These are phyloP conservation scores for Bungarus multicinctus DNA, from an alignment of 2,113 vertebrate species.

Conservation along the genomic window DNA sequence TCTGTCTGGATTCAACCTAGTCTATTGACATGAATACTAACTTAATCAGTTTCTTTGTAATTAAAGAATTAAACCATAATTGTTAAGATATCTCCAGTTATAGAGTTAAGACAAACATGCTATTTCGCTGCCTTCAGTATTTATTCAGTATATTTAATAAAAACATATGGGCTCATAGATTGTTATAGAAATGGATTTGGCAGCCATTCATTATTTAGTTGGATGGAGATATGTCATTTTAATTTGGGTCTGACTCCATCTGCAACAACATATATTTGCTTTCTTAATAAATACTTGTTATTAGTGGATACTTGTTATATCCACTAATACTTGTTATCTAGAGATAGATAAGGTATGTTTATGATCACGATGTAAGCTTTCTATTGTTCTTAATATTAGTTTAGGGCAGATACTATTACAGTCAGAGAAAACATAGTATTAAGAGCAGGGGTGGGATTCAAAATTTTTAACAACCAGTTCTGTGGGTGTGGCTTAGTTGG, in stretches of 20 bases:
- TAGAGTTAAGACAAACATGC: conserved; percentile 15
- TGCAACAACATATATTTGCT: conserved; percentile 58
- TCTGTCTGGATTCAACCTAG: background rate
- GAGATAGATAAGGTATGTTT: conserved; percentile 46
- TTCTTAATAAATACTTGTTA: conserved; percentile 47
- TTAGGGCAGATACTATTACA: background rate
- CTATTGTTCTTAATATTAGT: background rate
- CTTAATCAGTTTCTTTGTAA: conserved; percentile 9
- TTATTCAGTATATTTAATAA: conserved; percentile 59
- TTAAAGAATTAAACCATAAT: conserved; percentile 27
- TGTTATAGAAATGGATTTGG: conserved; percentile 56
- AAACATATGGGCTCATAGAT: conserved; percentile 60
- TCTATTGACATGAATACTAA: background rate
- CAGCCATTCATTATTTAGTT: conserved; percentile 58
- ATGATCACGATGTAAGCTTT: conserved; percentile 32
- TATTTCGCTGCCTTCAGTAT: conserved; percentile 31
- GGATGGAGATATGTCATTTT: conserved; percentile 55
- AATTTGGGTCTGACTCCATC: conserved; percentile 50
- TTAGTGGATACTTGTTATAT: too few species aligned
- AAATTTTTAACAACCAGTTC: too few species aligned
- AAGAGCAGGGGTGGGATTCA: too few species aligned
- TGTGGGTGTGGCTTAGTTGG: too few species aligned
- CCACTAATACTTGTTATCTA: too few species aligned
- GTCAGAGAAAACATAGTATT: background rate
- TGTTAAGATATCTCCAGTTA: conserved; percentile 12